These are phyloP conservation scores for Lithobius niger DNA, from an alignment of 1,140 invertebrate genomes.

Conservation along the genomic window DNA sequence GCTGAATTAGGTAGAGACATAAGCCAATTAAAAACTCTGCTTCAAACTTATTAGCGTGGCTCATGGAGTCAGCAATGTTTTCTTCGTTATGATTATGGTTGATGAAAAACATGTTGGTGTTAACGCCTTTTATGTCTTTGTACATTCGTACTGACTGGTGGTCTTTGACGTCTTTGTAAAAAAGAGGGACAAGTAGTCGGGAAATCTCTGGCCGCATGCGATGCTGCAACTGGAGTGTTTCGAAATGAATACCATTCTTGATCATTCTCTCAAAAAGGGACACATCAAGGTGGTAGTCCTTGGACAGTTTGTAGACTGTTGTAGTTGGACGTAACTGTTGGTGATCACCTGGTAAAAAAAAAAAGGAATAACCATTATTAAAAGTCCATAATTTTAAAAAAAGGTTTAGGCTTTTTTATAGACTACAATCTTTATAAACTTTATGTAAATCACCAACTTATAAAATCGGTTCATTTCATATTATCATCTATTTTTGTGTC, in stretches of 20 bases:
- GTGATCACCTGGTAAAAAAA: conserved; percentile 17
- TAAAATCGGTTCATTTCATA: too few species aligned
- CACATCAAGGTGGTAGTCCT: conserved; percentile 23
- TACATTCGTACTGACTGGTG: conserved; percentile 35
- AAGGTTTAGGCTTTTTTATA: too few species aligned
- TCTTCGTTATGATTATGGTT: conserved; percentile 32
- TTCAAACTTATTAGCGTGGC: conserved; percentile 2
- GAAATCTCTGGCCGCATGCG: conserved; percentile 35
- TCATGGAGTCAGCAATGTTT: conserved; percentile 2
- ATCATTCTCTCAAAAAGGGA: conserved; percentile 26
- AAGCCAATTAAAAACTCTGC: conserved; percentile 1
- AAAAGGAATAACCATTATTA: too few species aligned
- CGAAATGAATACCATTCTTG: conserved; percentile 23
- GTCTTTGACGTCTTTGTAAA: conserved; percentile 24
- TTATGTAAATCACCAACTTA: too few species aligned
- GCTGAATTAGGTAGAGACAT: conserved; percentile 10
- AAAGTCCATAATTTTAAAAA: too few species aligned
- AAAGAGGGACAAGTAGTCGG: conserved; percentile 25
- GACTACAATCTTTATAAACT: too few species aligned
- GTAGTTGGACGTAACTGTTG: conserved; percentile 12
- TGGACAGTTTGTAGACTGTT: conserved; percentile 23
- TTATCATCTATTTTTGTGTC: too few species aligned
- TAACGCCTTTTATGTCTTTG: conserved; percentile 36
- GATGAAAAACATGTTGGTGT: conserved; percentile 45
- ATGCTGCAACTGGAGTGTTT: conserved; percentile 30